phyloP scores from a whole-genome alignment of 92 coral and sea anemone species.

The Paramuricea clavata region DNA sequence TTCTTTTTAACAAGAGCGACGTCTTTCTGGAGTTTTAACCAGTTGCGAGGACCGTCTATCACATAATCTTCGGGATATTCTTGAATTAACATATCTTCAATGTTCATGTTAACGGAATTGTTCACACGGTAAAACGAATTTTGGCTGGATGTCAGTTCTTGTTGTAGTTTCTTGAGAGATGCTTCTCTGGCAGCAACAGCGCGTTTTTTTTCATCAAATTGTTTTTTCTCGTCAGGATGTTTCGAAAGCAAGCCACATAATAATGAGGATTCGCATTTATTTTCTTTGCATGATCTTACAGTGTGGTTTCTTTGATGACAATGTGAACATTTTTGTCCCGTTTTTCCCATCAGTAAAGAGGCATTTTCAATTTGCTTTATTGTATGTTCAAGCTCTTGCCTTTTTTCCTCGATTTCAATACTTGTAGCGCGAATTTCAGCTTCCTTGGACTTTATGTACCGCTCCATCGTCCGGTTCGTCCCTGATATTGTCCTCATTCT shows the following conservation, averaged over 20 bases:
- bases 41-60: slow-evolving; percentile 45
- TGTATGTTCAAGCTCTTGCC: not conserved
- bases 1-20: slow-evolving; percentile 46
- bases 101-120: slow-evolving; percentile 49
- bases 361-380: not conserved
- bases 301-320: slow-evolving; percentile 63
- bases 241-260: slow-evolving; percentile 46
- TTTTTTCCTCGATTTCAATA: not conserved
- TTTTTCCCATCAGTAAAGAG: slow-evolving; percentile 16
- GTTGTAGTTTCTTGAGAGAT: slow-evolving; percentile 52
- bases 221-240: slow-evolving; percentile 53
- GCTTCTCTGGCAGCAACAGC: slow-evolving; percentile 23
- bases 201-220: slow-evolving; percentile 44
- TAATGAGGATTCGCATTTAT: slow-evolving; percentile 58
- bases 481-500: not conserved
- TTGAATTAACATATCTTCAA: slow-evolving; percentile 58
- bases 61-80: slow-evolving; percentile 58
- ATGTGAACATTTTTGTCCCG: slow-evolving; percentile 57
- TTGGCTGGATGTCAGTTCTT: slow-evolving; percentile 53
- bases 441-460: not conserved
- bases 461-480: not conserved
- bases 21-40: slow-evolving; percentile 66
- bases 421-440: slow-evolving; percentile 4
- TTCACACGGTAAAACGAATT: slow-evolving; percentile 57
- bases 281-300: slow-evolving; percentile 37